A percentile compares a stretch with the other conserved stretches of the same genome.
These are phyloP conservation scores for Semaprochilodus insignis DNA, from an alignment of 2,797 vertebrate species.

Conservation along the genomic window DNA sequence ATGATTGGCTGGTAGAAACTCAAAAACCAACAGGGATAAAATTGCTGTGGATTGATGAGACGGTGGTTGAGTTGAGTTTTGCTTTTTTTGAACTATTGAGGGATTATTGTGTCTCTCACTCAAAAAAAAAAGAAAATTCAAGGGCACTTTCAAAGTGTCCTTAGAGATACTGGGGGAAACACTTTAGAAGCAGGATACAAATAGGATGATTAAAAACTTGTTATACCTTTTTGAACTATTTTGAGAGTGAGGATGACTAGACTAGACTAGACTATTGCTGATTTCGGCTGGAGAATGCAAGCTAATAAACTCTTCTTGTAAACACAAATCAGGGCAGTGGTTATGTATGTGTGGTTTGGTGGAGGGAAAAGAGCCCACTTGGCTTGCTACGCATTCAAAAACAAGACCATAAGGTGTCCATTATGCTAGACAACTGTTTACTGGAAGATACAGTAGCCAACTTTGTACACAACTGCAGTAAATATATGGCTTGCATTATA, in stretches of 20 bases:
- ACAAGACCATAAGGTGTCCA: conserved; percentile 3
- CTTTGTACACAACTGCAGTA: neutral
- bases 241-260: neutral
- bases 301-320: conserved; percentile 23
- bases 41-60: conserved; percentile 72
- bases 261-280: neutral
- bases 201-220: conserved; percentile 3
- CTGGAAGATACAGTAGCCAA: neutral
- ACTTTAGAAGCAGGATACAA: conserved; percentile 30
- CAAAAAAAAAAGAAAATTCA: conserved; percentile 38
- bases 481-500: conserved; percentile 2
- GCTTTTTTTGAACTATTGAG: conserved; percentile 63
- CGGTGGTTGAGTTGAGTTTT: conserved; percentile 49
- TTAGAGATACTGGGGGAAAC: conserved; percentile 46
- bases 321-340: conserved; percentile 9
- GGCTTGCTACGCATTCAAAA: neutral
- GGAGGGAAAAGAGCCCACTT: neutral
- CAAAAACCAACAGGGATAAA: conserved; percentile 66
- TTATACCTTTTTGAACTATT: conserved; percentile 23
- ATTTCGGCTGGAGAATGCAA: conserved; percentile 7
- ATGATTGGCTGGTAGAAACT: conserved; percentile 67
- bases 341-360: neutral
- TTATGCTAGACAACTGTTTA: conserved; percentile 1
- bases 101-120: conserved; percentile 56
- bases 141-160: conserved; percentile 64